Conservation (phyloP, 2,113 vertebrate genomes). For the Capreolus pygargus region DNA sequence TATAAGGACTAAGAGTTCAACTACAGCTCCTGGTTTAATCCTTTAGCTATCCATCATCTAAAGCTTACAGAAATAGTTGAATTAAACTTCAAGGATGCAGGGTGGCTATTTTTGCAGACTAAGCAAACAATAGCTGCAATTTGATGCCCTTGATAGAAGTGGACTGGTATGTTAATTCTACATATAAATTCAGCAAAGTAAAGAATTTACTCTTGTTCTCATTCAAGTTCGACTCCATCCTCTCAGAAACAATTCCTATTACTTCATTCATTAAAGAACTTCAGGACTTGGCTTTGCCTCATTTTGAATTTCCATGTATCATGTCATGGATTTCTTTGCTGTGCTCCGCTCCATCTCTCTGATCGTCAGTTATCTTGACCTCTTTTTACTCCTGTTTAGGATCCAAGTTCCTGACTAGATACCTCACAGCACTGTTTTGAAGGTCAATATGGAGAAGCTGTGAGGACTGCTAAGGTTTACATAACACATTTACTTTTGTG, state of each 20-base stretch:
- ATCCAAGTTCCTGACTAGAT: not conserved
- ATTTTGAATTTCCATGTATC: not conserved
- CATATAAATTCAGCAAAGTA: not conserved
- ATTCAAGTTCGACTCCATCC: not conserved
- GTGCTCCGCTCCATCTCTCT: not conserved
- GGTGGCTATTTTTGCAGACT: not conserved
- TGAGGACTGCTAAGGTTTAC: not conserved
- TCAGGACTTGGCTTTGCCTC: not conserved
- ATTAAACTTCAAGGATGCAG: not conserved
- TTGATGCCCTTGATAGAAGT: not conserved
- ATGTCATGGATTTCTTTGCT: not conserved
- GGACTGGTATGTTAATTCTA: not conserved
- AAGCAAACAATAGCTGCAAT: conserved; percentile 15
- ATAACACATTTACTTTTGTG: not conserved
- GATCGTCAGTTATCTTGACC: not conserved
- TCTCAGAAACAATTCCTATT: not conserved
- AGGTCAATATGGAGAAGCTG: not conserved
- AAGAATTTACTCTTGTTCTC: not conserved
- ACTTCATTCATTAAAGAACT: not conserved
- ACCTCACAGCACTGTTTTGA: not conserved
- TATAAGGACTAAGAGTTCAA: not conserved
- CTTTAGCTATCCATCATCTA: not conserved
- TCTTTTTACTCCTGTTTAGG: not conserved
- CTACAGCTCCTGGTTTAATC: not conserved
- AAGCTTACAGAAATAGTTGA: not conserved